Evolutionary conservation across 2,888 invertebrate genomes (phyloP).

Genomic region (Drosophila birchii): DNA sequence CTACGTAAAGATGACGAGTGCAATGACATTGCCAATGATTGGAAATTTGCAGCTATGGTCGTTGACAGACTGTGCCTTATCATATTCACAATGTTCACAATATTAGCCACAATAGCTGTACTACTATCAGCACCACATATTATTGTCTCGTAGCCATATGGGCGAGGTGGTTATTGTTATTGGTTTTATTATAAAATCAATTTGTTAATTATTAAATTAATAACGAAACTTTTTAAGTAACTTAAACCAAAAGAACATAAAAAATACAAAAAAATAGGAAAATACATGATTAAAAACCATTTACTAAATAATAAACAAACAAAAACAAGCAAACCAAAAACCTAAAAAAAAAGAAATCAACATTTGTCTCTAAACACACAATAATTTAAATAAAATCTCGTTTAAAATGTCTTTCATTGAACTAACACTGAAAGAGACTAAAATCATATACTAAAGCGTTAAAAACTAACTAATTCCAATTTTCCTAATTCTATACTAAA

Average conservation of each 20-base stretch:
- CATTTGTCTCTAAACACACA: slow-evolving; percentile 55
- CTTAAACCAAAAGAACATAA: slow-evolving; percentile 69
- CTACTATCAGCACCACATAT: slow-evolving; percentile 97
- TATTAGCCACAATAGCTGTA: slow-evolving; percentile 98
- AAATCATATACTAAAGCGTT: slow-evolving; percentile 61
- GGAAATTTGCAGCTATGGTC: slow-evolving; percentile 99
- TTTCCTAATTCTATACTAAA: slow-evolving; percentile 54
- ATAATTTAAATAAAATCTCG: slow-evolving; percentile 69
- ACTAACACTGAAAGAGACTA: slow-evolving; percentile 42
- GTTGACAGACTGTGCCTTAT: slow-evolving; percentile 99
- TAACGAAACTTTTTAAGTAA: slow-evolving; percentile 85
- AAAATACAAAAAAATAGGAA: slow-evolving; percentile 68
- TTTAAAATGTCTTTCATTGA: slow-evolving; percentile 63
- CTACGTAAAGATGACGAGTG: slow-evolving; percentile 97
- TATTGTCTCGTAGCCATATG: slow-evolving; percentile 86
- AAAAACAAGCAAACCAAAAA: slow-evolving; percentile 47
- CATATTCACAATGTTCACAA: slow-evolving; percentile 99
- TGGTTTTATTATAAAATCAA: slow-evolving; percentile 86
- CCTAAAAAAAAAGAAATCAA: slow-evolving; percentile 48
- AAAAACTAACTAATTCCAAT: slow-evolving; percentile 66
- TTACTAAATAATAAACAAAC: slow-evolving; percentile 66
- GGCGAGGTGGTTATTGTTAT: slow-evolving; percentile 86
- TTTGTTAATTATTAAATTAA: slow-evolving; percentile 86
- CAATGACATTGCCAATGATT: slow-evolving; percentile 97
- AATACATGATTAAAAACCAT: slow-evolving; percentile 64